A percentile compares a stretch with the other conserved stretches of the same genome.
Conservation (phyloP, 2,113 vertebrate genomes). For the Daboia siamensis region DNA sequence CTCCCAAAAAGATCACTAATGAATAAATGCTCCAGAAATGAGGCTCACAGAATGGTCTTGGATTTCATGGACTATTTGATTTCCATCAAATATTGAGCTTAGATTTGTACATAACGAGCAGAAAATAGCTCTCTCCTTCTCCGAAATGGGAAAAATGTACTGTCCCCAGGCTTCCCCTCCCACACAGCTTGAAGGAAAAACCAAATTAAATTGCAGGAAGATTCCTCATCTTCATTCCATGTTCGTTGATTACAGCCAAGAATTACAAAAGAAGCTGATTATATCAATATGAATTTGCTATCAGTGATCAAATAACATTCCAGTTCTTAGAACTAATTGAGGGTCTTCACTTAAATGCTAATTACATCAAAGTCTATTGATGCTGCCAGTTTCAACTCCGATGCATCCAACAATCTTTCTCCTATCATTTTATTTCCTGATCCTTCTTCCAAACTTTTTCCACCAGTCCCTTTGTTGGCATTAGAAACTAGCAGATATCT, state of each 20-base stretch:
- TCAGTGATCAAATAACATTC: constrained; percentile 23
- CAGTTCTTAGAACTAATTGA: constrained; percentile 40
- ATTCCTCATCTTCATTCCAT: constrained; percentile 31
- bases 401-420: constrained; percentile 18
- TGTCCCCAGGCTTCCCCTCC: neutral
- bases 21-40: constrained; percentile 20
- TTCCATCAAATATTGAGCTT: constrained; percentile 28
- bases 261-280: neutral
- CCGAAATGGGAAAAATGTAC: neutral
- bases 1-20: constrained; percentile 38
- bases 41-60: neutral
- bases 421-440: neutral
- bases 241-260: constrained; percentile 25
- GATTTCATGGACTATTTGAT: neutral
- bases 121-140: constrained; percentile 22
- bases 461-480: neutral
- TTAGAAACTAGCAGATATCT: neutral
- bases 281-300: constrained; percentile 35
- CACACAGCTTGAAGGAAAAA: neutral
- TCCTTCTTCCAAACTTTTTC: constrained; percentile 1
- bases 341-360: constrained; percentile 46
- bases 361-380: constrained; percentile 40
- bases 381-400: constrained; percentile 30
- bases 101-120: constrained; percentile 2
- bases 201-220: constrained; percentile 23